Base-by-base conservation (phyloP, 2,113 vertebrate genomes). In the Pluvialis apricaria region DNA sequence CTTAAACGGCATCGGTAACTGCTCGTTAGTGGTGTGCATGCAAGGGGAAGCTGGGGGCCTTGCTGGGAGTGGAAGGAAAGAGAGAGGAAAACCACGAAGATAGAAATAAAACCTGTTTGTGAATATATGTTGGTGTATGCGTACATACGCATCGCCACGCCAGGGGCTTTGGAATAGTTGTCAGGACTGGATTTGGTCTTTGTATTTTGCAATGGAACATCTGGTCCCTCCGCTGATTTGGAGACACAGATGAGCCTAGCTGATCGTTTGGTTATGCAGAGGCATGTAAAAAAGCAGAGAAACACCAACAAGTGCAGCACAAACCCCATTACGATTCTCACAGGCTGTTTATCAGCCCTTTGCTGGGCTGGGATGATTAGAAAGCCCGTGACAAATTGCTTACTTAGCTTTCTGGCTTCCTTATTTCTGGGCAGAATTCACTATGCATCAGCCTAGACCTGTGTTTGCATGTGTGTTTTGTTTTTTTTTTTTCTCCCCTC, bases 401-500 rank as follows among this genome's bases (percentile, higher is more conserved):
- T 72, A 13, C 22, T 75, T 34, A 29, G 45, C 73, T 80, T 60
- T 44, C 85, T 13, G 34, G 70, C 73, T 95, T 97, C 91, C 89
- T 91, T 26, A 31, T 94, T 95, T 85, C 92, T 55, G 61, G 36
- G 83, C 62, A 79, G 73, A 32, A 82, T 13, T 91, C 22, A 11
- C 57, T 8, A 1, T 25, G 57, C 80, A n/a, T 58, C 83, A 49
- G 44, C 82, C 89, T 82, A 57, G 86, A 7, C 29, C 54, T 82
- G n/a, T 10, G 26, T 88, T 66, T 52, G 4, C 60, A 52, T 32
- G 25, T 4, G 51, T 76, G 25, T 45, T 86, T 71, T 76, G 32
- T 1, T 40, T 62, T 85, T 86, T 88, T 69, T 44, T 72, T 31
- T 40, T 32, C 26, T 83, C 51, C 57, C 10, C 20, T 84, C 87